phyloP scores from a whole-genome alignment of 2,797 vertebrate species.

The Syndactyla subalaris region DNA sequence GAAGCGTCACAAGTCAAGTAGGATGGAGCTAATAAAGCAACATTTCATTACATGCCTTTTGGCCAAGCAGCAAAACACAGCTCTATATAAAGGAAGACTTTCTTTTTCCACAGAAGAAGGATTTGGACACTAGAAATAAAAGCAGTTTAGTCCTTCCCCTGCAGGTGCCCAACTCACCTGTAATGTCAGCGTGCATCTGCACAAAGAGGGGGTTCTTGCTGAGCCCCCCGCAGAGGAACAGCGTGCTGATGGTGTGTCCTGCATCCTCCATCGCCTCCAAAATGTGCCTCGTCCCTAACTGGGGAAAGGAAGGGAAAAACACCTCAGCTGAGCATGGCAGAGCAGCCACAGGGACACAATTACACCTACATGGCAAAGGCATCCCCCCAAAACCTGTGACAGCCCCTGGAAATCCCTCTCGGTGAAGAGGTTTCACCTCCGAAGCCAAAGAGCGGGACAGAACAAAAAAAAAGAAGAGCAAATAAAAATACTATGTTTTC shows the following conservation, averaged over 20 bases:
- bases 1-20: background rate
- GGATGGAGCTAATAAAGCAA: background rate
- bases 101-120: background rate
- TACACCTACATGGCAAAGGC: background rate
- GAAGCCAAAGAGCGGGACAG: background rate
- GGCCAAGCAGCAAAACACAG: background rate
- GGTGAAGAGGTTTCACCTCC: background rate
- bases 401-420: background rate
- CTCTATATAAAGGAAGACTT: background rate
- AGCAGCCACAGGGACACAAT: background rate
- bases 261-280: slow-evolving; percentile 87
- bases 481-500: background rate
- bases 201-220: slow-evolving; percentile 95
- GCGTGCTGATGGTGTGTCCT: slow-evolving; percentile 86
- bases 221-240: slow-evolving; percentile 93
- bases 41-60: background rate
- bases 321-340: background rate
- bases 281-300: slow-evolving; percentile 93
- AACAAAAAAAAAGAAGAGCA: background rate
- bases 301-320: background rate
- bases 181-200: slow-evolving; percentile 90
- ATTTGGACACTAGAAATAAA: background rate
- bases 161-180: slow-evolving; percentile 79
- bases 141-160: background rate
- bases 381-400: background rate